Conservation (phyloP, 2,113 vertebrate species). For the Orthonyx spaldingii region DNA sequence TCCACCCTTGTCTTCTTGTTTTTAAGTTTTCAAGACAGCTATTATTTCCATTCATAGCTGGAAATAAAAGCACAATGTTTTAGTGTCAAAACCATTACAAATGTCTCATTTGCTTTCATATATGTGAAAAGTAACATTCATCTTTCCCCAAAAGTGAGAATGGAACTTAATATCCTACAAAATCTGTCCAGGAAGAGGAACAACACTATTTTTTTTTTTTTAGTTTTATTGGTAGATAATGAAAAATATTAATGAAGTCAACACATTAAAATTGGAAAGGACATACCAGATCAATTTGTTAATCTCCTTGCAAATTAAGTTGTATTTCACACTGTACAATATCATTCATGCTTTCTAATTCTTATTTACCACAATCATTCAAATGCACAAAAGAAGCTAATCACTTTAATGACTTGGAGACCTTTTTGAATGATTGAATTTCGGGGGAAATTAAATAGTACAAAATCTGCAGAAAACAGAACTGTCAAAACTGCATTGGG, state of each 20-base stretch:
- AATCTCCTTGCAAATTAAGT: background rate
- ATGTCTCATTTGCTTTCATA: background rate
- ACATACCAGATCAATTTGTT: background rate
- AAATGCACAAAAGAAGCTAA: background rate
- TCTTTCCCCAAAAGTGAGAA: background rate
- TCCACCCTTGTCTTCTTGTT: background rate
- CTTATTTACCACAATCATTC: background rate
- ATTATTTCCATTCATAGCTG: background rate
- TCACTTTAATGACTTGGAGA: background rate
- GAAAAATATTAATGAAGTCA: background rate
- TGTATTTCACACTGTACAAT: background rate
- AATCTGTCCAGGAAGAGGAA: background rate
- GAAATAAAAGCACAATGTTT: background rate
- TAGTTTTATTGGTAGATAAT: background rate
- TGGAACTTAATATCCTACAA: background rate
- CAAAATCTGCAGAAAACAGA: background rate
- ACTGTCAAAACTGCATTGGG: background rate
- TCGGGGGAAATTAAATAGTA: background rate
- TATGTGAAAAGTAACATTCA: background rate
- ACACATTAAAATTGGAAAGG: background rate
- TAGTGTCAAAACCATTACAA: background rate
- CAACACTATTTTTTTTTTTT: background rate
- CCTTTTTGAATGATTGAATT: background rate
- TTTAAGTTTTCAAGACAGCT: background rate
- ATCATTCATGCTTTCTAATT: background rate